Evolutionary conservation across 2,113 vertebrate genomes (phyloP), one percentile per base, ranked within the genome.

Genomic region (Hypanus sabinus): DNA sequence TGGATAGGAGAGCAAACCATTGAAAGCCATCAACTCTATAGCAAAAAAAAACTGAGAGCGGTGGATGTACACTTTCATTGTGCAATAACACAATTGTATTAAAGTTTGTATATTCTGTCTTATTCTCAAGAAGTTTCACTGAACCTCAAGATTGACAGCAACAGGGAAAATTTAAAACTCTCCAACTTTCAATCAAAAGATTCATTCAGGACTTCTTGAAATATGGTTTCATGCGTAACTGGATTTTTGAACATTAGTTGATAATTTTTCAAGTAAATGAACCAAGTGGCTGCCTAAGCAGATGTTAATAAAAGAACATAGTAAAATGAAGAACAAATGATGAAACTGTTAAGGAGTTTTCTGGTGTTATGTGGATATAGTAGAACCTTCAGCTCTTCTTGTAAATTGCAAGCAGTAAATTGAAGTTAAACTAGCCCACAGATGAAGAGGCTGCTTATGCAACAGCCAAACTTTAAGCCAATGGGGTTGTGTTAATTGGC

Each of bases 111-210:
- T 33, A 33, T 88, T n/a, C 57, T 20, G 4, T 62, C 30, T 88
- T 65, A 30, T 88, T 62, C 27, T n/a, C 11, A n/a, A 62, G 60
- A 65, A 62, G 55, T n/a, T 60, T 88, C 62, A 88, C 62, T 30
- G 24, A n/a, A 88, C 7, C 55, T 27, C 81, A 22, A 85, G 81
- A 85, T 57, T 88, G 55, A 88, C 85, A 60, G 85, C 27, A 12
- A 10, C 33, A 68, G 12, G 14, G 60, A 90, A 2, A 68, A 65
- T 30, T 90, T 3, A 18, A 68, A 65, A 9, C 24, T 65, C 4
- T n/a, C 24, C 65, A 30, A 6, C 55, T 90, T 90, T 90, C 87
- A 88, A 88, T 88, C 85, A 46, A 33, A 90, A 65, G 87, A 18
- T 62, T 90, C 60, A 90, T 12, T 90, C 87, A 65, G 38, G 30